These are phyloP conservation scores for Drosophila willistoni DNA, from an alignment of 1,140 invertebrate species.

Conservation along the genomic window DNA sequence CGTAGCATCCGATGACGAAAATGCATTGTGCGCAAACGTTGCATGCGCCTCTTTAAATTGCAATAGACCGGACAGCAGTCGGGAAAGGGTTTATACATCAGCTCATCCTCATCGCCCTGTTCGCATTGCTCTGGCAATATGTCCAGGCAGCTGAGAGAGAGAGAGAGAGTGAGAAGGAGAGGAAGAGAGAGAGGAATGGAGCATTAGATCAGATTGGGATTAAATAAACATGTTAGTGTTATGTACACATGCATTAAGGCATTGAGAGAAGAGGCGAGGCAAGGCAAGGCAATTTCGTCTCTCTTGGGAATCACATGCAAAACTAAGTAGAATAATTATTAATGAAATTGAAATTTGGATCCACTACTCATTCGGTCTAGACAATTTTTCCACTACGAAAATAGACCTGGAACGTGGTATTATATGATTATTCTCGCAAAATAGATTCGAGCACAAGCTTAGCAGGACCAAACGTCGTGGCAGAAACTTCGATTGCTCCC, in stretches of 20 bases:
- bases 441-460: slow-evolving; percentile 76
- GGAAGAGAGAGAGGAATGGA: not conserved
- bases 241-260: no score
- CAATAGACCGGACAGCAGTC: slow-evolving; percentile 81
- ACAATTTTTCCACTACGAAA: slow-evolving; percentile 83
- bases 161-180: not conserved
- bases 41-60: slow-evolving; percentile 79
- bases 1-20: slow-evolving; percentile 73
- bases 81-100: slow-evolving; percentile 81
- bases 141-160: slow-evolving; percentile 73
- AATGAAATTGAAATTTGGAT: slow-evolving; percentile 20
- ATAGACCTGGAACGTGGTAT: slow-evolving; percentile 81
- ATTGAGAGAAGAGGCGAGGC: no score
- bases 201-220: slow-evolving; percentile 46
- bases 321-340: slow-evolving; percentile 43
- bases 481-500: slow-evolving; percentile 80
- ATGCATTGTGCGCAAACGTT: slow-evolving; percentile 77
- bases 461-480: slow-evolving; percentile 75
- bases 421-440: slow-evolving; percentile 81
- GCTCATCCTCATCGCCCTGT: slow-evolving; percentile 79
- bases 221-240: not conserved
- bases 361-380: slow-evolving; percentile 83
- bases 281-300: not conserved
- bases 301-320: slow-evolving; percentile 38
- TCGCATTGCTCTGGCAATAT: slow-evolving; percentile 80